phyloP scores from a whole-genome alignment of 64 coral and sea anemone genomes.

The Stylophora pistillata region DNA sequence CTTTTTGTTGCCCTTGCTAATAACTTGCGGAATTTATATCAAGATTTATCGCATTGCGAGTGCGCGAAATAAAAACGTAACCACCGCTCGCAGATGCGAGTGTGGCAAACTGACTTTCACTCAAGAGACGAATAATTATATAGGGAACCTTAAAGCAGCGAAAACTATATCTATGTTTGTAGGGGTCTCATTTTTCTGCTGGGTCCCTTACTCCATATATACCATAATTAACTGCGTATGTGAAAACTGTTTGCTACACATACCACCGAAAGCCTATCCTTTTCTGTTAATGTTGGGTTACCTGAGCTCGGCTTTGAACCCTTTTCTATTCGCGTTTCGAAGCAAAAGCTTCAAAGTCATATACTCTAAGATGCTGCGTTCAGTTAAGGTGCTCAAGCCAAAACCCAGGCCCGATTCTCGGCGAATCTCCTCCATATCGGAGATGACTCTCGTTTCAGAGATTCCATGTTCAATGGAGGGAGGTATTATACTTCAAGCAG shows the following conservation, averaged over 20 bases:
- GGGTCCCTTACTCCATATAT: slow-evolving; percentile 38
- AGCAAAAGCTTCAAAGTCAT: neutral
- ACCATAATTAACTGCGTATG: slow-evolving; percentile 19
- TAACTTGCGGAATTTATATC: slow-evolving; percentile 40
- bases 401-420: neutral
- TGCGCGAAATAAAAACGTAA: neutral
- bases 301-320: slow-evolving; percentile 53
- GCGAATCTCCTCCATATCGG: neutral
- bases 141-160: slow-evolving; percentile 45
- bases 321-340: slow-evolving; percentile 60
- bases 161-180: slow-evolving; percentile 69
- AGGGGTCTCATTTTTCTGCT: slow-evolving; percentile 47
- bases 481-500: neutral
- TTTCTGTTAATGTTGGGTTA: slow-evolving; percentile 50
- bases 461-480: neutral
- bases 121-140: neutral
- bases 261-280: slow-evolving; percentile 15
- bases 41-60: slow-evolving; percentile 50
- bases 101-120: neutral
- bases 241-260: neutral
- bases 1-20: slow-evolving; percentile 15
- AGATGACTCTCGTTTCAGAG: neutral
- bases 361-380: neutral
- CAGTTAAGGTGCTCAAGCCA: neutral
- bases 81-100: neutral